Evolutionary conservation across 2,797 vertebrate genomes (phyloP), one percentile per base, ranked within the genome.

Genomic region (Pseudochirops corinnae): DNA sequence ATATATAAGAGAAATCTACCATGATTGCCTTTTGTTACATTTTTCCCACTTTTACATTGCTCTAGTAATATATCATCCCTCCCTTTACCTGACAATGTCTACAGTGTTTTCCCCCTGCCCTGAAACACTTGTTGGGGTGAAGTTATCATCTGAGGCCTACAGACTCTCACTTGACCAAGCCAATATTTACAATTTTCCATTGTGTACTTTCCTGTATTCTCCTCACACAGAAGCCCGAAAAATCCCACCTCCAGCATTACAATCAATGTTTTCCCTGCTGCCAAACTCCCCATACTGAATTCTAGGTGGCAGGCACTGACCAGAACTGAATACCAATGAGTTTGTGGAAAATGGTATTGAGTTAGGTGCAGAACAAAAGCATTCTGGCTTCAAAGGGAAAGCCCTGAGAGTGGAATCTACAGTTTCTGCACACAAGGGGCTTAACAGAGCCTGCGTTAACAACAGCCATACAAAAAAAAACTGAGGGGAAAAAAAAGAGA

Each of bases 331-430:
- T 99, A 99, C 99, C 99, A 99, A 99, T 99, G 98, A 99, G 98
- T 97, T 98, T 98, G 98, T 98, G 52, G 96, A 98, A 99, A 98
- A 99, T 98, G 97, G 97, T 98, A 97, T 98, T 97, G 98, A 98
- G 98, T 98, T 99, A 99, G 99, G 99, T 99, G 98, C 99, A 99
- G 99, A 99, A 99, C 99, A 99, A 99, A 99, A 99, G 98, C 98
- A 98, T 98, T 98, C 98, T 94, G 98, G 99, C 99, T 99, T 99
- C 99, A 99, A 99, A 99, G 98, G 53, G 60, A 96, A 52, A 3
- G 74, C 46, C 91, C 94, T 91, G 28, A 96, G n/a, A 98, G 91
- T 95, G 93, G 96, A 98, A 97, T 98, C 98, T 98, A 95, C 95
- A 94, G 95, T 98, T 98, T 97, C 97, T 97, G 97, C 98, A 98